Conservation (phyloP, 2,888 invertebrate genomes). For the Trachelus troglodyta region DNA sequence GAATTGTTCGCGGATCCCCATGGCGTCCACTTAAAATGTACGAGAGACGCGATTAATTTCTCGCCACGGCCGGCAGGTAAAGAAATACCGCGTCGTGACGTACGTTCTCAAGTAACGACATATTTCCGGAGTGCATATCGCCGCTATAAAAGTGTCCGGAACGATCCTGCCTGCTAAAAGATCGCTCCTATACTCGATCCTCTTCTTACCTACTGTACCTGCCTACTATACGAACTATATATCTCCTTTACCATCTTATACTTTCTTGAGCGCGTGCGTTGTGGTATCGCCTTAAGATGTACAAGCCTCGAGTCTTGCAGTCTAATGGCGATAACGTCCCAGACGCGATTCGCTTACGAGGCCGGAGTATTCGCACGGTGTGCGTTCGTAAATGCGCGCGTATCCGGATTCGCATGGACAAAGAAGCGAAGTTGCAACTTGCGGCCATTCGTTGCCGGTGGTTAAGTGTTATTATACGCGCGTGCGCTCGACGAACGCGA, state of each 20-base stretch:
- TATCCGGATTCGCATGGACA: constrained; percentile 21
- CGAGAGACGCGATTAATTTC: constrained; percentile 1
- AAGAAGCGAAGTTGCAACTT: constrained; percentile 44
- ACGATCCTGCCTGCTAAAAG: not conserved
- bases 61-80: not conserved
- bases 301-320: not conserved
- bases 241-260: not conserved
- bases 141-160: not conserved
- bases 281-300: not conserved
- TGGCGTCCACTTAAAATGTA: not conserved
- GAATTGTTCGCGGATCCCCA: not conserved
- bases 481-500: constrained; percentile 6
- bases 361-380: not conserved
- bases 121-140: not conserved
- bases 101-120: not conserved
- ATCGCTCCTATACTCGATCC: not conserved
- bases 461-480: constrained; percentile 50
- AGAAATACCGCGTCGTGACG: not conserved
- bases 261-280: not conserved
- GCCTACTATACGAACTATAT: not conserved
- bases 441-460: constrained; percentile 38
- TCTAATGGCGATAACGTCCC: not conserved
- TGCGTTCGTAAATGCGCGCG: not conserved
- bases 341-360: not conserved
- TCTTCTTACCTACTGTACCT: not conserved